phyloP scores from a whole-genome alignment of 2,888 invertebrate species.

The Protula sp. region DNA sequence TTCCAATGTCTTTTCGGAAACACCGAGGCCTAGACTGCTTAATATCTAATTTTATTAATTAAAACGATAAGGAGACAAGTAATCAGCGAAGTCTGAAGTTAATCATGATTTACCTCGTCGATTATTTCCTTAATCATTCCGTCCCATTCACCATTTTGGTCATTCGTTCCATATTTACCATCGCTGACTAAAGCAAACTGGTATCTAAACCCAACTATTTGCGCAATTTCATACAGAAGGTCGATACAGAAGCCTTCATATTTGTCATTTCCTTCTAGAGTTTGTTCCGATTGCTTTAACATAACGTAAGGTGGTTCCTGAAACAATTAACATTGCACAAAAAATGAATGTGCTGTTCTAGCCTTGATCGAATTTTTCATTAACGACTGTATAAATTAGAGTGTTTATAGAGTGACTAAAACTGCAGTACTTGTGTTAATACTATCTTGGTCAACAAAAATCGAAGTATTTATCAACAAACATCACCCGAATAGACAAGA shows the following conservation, averaged over 20 bases:
- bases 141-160: slow-evolving; percentile 55
- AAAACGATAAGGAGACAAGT: too few relatives aligned
- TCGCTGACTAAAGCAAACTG: slow-evolving; percentile 50
- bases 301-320: slow-evolving; percentile 56
- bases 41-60: too few relatives aligned
- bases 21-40: too few relatives aligned
- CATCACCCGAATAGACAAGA: too few relatives aligned
- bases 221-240: slow-evolving; percentile 73
- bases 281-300: slow-evolving; percentile 62
- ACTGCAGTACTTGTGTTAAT: too few relatives aligned
- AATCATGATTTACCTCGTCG: slow-evolving; percentile 54
- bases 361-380: background rate
- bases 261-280: slow-evolving; percentile 69
- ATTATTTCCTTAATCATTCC: slow-evolving; percentile 59
- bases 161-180: slow-evolving; percentile 47
- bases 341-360: too few relatives aligned
- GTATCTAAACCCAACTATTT: slow-evolving; percentile 75
- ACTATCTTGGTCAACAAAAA: too few relatives aligned
- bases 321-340: slow-evolving; percentile 3
- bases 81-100: too few relatives aligned
- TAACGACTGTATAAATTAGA: too few relatives aligned
- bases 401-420: too few relatives aligned
- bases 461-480: too few relatives aligned
- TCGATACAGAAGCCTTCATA: slow-evolving; percentile 71
- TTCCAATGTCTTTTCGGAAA: too few relatives aligned